Evolutionary conservation across 2,113 vertebrate genomes (phyloP).

Genomic region (Strix uralensis): DNA sequence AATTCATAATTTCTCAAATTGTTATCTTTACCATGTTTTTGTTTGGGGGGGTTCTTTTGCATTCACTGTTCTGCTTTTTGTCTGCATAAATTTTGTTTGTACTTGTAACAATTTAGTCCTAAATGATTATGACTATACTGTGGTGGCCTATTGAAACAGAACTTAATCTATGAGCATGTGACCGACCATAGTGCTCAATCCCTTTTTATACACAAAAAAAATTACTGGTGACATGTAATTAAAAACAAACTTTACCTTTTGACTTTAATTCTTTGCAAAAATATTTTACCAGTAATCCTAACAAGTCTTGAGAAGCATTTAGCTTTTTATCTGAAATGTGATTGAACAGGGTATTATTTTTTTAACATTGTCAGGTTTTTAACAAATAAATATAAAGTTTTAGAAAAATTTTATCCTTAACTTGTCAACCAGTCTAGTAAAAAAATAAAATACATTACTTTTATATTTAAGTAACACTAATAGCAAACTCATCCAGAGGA

Average conservation of each 20-base stretch:
- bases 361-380: neutral
- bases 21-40: neutral
- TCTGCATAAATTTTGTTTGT: neutral
- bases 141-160: rapidly evolving
- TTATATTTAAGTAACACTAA: neutral
- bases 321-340: neutral
- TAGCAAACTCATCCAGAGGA: neutral
- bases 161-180: neutral
- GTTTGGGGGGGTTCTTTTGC: neutral
- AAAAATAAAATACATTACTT: neutral
- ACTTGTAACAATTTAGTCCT: neutral
- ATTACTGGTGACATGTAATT: neutral
- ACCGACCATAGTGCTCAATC: neutral
- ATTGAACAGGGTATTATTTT: neutral
- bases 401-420: neutral
- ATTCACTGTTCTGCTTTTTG: neutral
- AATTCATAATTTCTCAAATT: neutral
- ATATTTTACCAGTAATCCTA: neutral
- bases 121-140: neutral
- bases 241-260: neutral
- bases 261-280: neutral
- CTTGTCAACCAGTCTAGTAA: neutral
- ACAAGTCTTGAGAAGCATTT: neutral
- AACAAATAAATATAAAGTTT: neutral
- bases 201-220: neutral